These are phyloP conservation scores for Archivesica marissinica DNA, from an alignment of 1,140 invertebrate genomes.

Conservation along the genomic window DNA sequence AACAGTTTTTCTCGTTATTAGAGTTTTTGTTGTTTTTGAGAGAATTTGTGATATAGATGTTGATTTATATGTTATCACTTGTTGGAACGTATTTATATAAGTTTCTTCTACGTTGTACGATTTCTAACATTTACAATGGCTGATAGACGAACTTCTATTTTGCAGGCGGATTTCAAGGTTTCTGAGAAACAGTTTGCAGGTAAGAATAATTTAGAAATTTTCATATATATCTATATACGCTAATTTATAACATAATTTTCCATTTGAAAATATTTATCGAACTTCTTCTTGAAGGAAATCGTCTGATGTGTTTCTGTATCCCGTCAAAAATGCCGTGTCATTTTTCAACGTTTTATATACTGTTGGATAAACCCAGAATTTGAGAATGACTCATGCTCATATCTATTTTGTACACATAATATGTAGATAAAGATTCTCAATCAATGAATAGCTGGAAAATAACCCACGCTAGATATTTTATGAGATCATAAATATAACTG, in stretches of 20 bases:
- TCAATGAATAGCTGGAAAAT: no score
- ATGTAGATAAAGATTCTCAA: no score
- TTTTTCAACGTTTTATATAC: not conserved
- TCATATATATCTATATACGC: not conserved
- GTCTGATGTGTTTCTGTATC: not conserved
- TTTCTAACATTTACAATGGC: constrained; percentile 4
- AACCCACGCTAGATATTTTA: no score
- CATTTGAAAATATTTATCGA: not conserved
- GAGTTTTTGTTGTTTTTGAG: constrained; percentile 13
- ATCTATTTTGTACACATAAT: no score
- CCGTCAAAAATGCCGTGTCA: not conserved
- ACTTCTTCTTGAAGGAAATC: not conserved
- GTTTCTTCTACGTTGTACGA: constrained; percentile 10
- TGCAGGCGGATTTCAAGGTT: constrained; percentile 71
- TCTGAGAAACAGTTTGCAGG: constrained; percentile 72
- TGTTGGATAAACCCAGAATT: not conserved
- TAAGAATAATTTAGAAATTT: constrained; percentile 55
- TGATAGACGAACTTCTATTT: constrained; percentile 56
- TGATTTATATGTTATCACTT: constrained; percentile 9
- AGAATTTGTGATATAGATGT: not conserved
- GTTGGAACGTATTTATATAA: constrained; percentile 6
- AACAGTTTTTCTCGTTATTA: constrained; percentile 22
- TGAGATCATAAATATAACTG: no score
- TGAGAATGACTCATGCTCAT: constrained; percentile 6
- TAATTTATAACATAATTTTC: not conserved